A percentile compares a stretch with the other conserved stretches of the same genome.
Conservation (phyloP, 2,113 vertebrate species). For the Stigmatopora nigra region DNA sequence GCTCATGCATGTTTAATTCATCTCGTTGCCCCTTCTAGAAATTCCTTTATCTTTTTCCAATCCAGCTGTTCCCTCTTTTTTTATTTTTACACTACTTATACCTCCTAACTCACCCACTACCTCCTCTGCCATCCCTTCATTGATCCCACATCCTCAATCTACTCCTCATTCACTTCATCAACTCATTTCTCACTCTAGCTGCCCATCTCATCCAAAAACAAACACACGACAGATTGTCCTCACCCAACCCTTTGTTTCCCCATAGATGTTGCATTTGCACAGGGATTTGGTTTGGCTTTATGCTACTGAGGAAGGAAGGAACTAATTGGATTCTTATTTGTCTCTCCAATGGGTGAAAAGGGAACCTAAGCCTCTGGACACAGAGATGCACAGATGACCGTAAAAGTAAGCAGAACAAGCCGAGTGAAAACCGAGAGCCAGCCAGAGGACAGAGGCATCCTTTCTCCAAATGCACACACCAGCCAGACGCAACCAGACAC, state of each 20-base stretch:
- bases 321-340: constrained; percentile 60
- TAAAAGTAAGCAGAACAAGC: constrained; percentile 9
- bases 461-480: constrained; percentile 14
- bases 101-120: not conserved
- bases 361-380: constrained; percentile 26
- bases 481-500: constrained; percentile 52
- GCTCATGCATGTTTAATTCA: constrained; percentile 40
- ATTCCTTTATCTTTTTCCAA: constrained; percentile 11
- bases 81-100: not conserved
- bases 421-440: constrained; percentile 33
- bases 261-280: constrained; percentile 36
- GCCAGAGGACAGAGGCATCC: constrained; percentile 6
- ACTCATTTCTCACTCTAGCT: constrained; percentile 18
- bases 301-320: constrained; percentile 55
- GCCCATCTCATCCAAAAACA: constrained; percentile 18
- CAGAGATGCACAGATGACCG: constrained; percentile 6
- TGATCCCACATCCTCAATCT: constrained; percentile 20
- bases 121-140: constrained; percentile 16
- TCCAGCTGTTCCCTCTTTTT: not conserved
- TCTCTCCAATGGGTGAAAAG: constrained; percentile 40
- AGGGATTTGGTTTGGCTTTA: constrained; percentile 50
- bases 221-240: constrained; percentile 38
- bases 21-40: constrained; percentile 2
- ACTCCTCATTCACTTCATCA: constrained; percentile 23
- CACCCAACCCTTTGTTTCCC: constrained; percentile 3